Evolutionary conservation across 2,113 vertebrate species (phyloP).

Genomic region (Epinephelus lanceolatus): DNA sequence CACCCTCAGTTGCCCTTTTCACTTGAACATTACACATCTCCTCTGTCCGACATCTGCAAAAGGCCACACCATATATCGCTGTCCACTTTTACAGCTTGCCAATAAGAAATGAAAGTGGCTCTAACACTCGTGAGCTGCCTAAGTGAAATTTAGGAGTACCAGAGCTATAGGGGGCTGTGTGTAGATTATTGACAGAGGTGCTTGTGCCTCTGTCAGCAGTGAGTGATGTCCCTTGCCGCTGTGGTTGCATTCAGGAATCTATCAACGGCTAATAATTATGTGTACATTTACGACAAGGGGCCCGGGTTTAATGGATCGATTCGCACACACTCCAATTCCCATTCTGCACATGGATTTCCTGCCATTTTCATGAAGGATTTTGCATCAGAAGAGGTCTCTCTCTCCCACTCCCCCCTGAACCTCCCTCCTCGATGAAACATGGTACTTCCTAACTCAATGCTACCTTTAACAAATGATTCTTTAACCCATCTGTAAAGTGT

Average conservation of each 20-base stretch:
- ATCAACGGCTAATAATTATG: slow-evolving; percentile 81
- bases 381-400: slow-evolving; percentile 43
- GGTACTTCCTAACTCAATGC: slow-evolving; percentile 44
- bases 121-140: slow-evolving; percentile 40
- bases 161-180: slow-evolving; percentile 31
- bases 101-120: slow-evolving; percentile 71
- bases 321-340: slow-evolving; percentile 62
- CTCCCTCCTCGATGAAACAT: slow-evolving; percentile 11
- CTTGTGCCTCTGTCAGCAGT: slow-evolving; percentile 51
- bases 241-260: slow-evolving; percentile 61
- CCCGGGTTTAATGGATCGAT: slow-evolving; percentile 73
- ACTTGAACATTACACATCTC: slow-evolving; percentile 39
- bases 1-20: slow-evolving; percentile 56
- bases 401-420: neutral
- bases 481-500: slow-evolving; percentile 42
- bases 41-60: slow-evolving; percentile 48
- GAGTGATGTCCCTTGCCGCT: slow-evolving; percentile 58
- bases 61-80: slow-evolving; percentile 71
- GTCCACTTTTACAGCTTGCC: slow-evolving; percentile 69
- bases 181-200: slow-evolving; percentile 62
- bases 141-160: slow-evolving; percentile 59
- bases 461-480: slow-evolving; percentile 66
- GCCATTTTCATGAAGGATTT: slow-evolving; percentile 75
- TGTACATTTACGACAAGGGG: slow-evolving; percentile 75
- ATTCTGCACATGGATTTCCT: slow-evolving; percentile 76